Conservation (phyloP, 2,113 vertebrate genomes). For the Amphiprion percula region DNA sequence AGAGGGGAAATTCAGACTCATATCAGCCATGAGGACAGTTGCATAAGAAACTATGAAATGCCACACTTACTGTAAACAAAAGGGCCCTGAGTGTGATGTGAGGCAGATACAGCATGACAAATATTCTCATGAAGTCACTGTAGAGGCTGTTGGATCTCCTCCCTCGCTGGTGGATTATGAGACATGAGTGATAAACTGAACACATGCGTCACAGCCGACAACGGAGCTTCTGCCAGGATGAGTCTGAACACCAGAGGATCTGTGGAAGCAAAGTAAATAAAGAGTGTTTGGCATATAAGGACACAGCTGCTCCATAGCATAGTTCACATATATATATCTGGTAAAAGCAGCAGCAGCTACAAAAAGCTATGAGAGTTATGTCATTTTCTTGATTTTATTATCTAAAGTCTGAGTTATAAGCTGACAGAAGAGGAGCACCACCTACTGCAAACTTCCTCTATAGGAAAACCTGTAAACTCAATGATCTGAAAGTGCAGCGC, state of each 20-base stretch:
- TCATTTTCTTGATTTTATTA: neutral
- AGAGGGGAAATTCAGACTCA: conserved; percentile 51
- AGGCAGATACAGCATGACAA: conserved; percentile 22
- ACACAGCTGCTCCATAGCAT: conserved; percentile 1
- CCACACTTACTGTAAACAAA: conserved; percentile 15
- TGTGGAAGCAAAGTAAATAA: conserved; percentile 63
- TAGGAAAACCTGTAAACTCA: too few species aligned
- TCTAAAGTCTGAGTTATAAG: neutral
- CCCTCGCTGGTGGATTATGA: conserved; percentile 55
- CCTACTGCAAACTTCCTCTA: too few species aligned
- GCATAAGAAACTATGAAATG: conserved; percentile 12
- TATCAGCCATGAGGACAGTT: conserved; percentile 9
- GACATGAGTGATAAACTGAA: conserved; percentile 67
- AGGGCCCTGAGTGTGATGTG: neutral
- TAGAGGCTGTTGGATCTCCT: conserved; percentile 23
- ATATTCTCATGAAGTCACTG: conserved; percentile 12
- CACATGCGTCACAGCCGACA: conserved; percentile 66
- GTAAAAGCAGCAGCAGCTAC: neutral
- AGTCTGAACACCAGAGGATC: conserved; percentile 64
- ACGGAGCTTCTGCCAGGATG: conserved; percentile 50
- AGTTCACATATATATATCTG: neutral
- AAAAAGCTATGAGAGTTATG: neutral
- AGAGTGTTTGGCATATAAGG: conserved; percentile 30
- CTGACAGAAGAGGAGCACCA: too few species aligned
- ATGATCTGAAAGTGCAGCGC: too few species aligned